Conservation (phyloP, 2,113 vertebrate species). For the Erpornis zantholeuca region DNA sequence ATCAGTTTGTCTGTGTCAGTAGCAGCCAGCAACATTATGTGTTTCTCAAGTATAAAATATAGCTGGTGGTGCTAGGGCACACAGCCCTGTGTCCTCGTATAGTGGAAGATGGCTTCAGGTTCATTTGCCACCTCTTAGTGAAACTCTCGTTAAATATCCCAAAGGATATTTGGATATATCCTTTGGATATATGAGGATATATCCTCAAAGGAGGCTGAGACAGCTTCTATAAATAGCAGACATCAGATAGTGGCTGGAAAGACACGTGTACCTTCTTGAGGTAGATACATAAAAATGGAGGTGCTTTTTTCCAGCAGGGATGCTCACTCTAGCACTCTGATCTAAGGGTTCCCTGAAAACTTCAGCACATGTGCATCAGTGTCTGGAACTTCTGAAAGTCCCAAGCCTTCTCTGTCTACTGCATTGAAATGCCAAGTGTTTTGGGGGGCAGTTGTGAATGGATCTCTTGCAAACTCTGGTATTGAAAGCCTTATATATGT, state of each 20-base stretch:
- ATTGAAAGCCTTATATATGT: neutral
- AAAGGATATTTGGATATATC: no score
- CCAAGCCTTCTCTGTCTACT: neutral
- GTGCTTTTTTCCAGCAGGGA: neutral
- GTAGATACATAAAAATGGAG: neutral
- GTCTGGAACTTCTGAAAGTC: neutral
- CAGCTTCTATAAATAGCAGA: neutral
- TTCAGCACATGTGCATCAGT: neutral
- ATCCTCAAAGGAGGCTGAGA: neutral
- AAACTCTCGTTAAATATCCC: neutral
- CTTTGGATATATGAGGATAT: no score
- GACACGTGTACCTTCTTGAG: accelerated
- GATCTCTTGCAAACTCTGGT: neutral
- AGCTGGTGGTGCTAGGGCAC: neutral
- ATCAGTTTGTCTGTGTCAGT: neutral
- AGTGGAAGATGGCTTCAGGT: neutral
- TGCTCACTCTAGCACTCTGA: neutral
- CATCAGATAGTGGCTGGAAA: neutral
- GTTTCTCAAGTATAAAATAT: neutral
- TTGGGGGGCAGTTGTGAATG: neutral
- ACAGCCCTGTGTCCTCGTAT: neutral
- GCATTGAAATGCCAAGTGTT: neutral
- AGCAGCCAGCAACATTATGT: neutral
- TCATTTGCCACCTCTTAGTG: neutral
- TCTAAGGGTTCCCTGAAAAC: neutral